A percentile compares a stretch with the other conserved stretches of the same genome.
phyloP scores from a whole-genome alignment of 2,113 vertebrate genomes.

The Vombatus ursinus region DNA sequence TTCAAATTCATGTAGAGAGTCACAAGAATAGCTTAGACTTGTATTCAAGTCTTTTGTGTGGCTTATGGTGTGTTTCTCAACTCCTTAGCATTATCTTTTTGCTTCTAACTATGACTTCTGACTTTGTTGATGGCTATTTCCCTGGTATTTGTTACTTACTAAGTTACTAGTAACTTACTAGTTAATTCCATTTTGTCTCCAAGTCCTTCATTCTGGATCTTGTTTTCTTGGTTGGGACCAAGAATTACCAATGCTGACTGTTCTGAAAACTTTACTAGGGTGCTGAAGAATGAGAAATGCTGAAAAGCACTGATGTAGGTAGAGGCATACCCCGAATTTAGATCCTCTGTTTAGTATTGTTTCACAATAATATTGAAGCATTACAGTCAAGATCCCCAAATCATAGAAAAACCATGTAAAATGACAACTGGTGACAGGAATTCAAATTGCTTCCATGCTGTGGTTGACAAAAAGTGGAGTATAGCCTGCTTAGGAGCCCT shows the following conservation, averaged over 20 bases:
- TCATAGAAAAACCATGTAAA: not conserved
- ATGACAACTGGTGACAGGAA: not conserved
- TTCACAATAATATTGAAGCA: not conserved
- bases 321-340: not conserved
- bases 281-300: not conserved
- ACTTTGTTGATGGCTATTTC: not conserved
- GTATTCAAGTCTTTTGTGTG: not conserved
- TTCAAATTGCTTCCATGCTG: not conserved
- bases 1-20: not conserved
- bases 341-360: not conserved
- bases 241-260: not conserved
- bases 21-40: not conserved
- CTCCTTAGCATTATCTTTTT: not conserved
- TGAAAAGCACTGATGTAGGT: not conserved
- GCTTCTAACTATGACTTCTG: not conserved
- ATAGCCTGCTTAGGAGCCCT: not conserved
- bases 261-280: not conserved
- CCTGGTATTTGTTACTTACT: not conserved
- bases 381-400: not conserved
- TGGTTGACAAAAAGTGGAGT: not conserved
- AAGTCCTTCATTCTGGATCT: not conserved
- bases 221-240: not conserved
- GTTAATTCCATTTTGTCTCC: not conserved
- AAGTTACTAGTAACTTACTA: no score
- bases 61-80: not conserved